phyloP scores from a whole-genome alignment of 2,113 vertebrate species.

The Scalopus aquaticus region DNA sequence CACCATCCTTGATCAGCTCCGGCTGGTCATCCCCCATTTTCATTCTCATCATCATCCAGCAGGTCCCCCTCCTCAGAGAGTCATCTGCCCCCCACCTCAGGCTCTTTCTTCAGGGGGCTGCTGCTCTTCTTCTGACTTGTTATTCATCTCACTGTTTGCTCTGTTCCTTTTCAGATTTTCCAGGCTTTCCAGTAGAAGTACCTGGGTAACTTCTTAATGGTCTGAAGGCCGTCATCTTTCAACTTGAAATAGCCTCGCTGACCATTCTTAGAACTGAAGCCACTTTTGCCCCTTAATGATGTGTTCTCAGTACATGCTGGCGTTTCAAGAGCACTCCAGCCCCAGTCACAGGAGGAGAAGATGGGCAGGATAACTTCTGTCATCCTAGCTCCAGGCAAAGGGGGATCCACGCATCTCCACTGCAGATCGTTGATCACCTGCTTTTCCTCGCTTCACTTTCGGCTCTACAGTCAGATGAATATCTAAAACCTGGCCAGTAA shows the following conservation, averaged over 20 bases:
- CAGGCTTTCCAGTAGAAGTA: slow-evolving; percentile 91
- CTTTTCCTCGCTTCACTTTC: too few relatives aligned
- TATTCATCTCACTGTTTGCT: slow-evolving; percentile 86
- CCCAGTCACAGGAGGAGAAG: neutral
- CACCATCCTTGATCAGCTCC: too few relatives aligned
- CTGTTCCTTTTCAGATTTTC: slow-evolving; percentile 92
- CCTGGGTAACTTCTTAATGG: slow-evolving; percentile 92
- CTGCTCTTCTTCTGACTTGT: slow-evolving; percentile 86
- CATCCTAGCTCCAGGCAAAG: neutral
- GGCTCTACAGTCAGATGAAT: neutral
- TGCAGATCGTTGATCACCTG: too few relatives aligned
- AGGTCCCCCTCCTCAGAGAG: slow-evolving; percentile 41
- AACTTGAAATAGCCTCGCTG: slow-evolving; percentile 37
- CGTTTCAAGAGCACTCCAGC: neutral
- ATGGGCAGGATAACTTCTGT: neutral
- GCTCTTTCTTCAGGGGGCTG: slow-evolving; percentile 81
- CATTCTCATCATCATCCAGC: too few relatives aligned
- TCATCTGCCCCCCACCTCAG: slow-evolving; percentile 84
- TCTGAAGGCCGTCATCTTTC: slow-evolving; percentile 91
- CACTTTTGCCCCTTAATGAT: too few relatives aligned
- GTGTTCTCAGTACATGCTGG: neutral
- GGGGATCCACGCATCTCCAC: too few relatives aligned
- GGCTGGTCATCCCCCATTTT: too few relatives aligned
- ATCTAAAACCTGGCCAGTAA: slow-evolving; percentile 94
- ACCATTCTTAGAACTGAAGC: too few relatives aligned